Percentiles rank a stretch among this genome's conserved stretches.
Conservation (phyloP, 2,797 vertebrate genomes). For the Leucoraja ocellata region DNA sequence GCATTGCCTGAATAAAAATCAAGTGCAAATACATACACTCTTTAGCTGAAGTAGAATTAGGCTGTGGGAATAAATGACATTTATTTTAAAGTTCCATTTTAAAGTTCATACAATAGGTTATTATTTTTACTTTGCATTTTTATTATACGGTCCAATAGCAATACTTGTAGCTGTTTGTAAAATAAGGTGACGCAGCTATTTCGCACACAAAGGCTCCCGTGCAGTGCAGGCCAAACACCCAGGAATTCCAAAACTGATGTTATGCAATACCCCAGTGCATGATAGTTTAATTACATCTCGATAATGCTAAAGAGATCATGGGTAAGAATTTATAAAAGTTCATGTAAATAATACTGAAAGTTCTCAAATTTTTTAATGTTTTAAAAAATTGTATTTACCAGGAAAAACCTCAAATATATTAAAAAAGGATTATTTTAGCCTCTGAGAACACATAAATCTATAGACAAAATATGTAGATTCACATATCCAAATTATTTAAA, state of each 20-base stretch:
- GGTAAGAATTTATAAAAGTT: not conserved
- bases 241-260: not conserved
- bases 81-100: not conserved
- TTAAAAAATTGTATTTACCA: no score
- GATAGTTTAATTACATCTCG: not conserved
- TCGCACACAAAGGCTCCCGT: not conserved
- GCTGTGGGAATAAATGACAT: not conserved
- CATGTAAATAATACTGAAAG: not conserved
- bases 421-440: not conserved
- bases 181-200: not conserved
- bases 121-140: not conserved
- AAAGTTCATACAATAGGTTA: not conserved
- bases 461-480: not conserved
- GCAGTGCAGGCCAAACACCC: not conserved
- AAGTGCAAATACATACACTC: not conserved
- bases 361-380: no score
- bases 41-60: not conserved
- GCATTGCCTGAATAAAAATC: not conserved
- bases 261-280: not conserved
- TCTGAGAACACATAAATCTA: not conserved
- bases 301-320: not conserved
- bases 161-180: not conserved
- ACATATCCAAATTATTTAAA: not conserved
- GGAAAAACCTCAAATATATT: no score
- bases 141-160: not conserved